Conservation (phyloP, 30 jellyfish, hydroid and myxozoan species). For the Hydra vulgaris region DNA sequence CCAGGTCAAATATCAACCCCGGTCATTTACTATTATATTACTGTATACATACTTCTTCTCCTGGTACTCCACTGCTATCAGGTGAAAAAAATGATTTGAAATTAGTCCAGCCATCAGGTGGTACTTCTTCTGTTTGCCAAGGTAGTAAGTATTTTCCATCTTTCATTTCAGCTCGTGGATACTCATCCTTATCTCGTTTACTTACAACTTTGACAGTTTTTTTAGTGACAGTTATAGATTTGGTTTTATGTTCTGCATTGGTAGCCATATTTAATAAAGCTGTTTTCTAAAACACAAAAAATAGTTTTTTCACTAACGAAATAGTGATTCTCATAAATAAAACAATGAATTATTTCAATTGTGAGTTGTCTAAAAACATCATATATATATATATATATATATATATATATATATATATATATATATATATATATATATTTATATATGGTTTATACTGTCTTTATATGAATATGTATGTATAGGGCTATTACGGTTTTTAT, state of each 20-base stretch:
- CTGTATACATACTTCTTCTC: slow-evolving; percentile 46
- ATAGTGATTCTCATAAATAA: too few relatives aligned
- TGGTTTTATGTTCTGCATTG: slow-evolving; percentile 40
- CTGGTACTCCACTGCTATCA: slow-evolving; percentile 66
- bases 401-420: too few relatives aligned
- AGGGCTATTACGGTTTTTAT: too few relatives aligned
- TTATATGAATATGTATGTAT: too few relatives aligned
- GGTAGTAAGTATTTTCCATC: slow-evolving; percentile 85
- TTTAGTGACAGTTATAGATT: slow-evolving; percentile 63
- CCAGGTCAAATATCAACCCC: too few relatives aligned
- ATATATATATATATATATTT: too few relatives aligned
- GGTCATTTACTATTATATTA: too few relatives aligned
- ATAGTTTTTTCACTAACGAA: too few relatives aligned
- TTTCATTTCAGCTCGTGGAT: slow-evolving; percentile 56
- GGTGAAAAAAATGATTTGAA: slow-evolving; percentile 62
- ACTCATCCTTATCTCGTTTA: slow-evolving; percentile 70
- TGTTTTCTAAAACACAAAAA: not conserved
- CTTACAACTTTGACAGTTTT: slow-evolving; percentile 78
- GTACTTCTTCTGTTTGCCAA: slow-evolving; percentile 72
- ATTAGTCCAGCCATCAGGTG: slow-evolving; percentile 79
- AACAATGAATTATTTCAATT: too few relatives aligned
- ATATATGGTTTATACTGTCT: too few relatives aligned
- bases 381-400: too few relatives aligned
- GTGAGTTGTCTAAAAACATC: too few relatives aligned
- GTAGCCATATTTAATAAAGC: slow-evolving; percentile 24